Evolutionary conservation across 2,797 vertebrate genomes (phyloP), one percentile per base, ranked within the genome.

Genomic region (Trachops cirrhosus): DNA sequence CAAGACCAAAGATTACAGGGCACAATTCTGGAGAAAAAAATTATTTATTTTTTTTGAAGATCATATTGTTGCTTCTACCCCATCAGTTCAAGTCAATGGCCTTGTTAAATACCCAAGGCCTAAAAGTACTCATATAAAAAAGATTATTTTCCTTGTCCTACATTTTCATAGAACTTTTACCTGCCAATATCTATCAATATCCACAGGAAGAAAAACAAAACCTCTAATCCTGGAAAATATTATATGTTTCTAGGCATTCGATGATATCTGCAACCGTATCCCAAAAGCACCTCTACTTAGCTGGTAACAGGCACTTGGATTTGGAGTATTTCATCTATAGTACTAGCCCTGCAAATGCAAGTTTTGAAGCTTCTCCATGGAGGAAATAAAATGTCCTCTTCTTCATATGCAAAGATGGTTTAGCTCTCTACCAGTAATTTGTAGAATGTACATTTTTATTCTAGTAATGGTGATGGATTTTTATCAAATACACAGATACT

Each of bases 11-110:
- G 80, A 52, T 86, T 96, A 62, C 64, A 84, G 4, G 74, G 52
- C 0, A 86, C 46, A 94, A 67, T 75, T 96, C 71, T 87, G 57
- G 18, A 48, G 83, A 75, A 94, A 90, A 95, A 90, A 79, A 44
- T 41, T 41, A 12, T 14, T 4, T 52, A 24, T 52, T 48, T 54
- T 24, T 52, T 34, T 75, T 91, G 32, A 96, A 95, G 75, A 95
- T 94, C 54, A 64, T 22, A 86, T 6, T 85, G 21, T 57, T 92
- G 26, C 7, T 80, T 75, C 64, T 79, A 86, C 8, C 6, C n/a
- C 68, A 54, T 26, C 6, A 34, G 18, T 59, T 85, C 77, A 90
- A 94, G 9, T 5, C 12, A 6, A 96, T 37, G 37, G 24, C 9
- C 54, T 67, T 84, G 18, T 37, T 90, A 57, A 68, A 46, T 54